A percentile compares a stretch with the other conserved stretches of the same genome.
phyloP scores from a whole-genome alignment of 2,888 invertebrate species.

The Dichetophora obliterata region DNA sequence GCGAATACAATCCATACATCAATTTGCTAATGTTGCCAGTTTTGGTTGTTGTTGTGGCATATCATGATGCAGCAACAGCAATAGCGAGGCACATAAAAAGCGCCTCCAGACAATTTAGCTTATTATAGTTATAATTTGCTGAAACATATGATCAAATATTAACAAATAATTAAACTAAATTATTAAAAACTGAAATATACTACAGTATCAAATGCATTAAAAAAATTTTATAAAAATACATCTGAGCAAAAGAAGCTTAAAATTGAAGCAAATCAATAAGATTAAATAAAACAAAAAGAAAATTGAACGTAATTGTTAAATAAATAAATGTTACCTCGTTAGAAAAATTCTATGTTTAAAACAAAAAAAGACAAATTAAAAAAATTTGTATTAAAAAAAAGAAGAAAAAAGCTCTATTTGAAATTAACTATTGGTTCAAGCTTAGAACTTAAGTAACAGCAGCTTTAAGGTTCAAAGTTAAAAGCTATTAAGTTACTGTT shows the following conservation, averaged over 20 bases:
- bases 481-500: too few relatives aligned
- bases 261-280: background rate
- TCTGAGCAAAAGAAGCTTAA: background rate
- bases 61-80: conserved; percentile 12
- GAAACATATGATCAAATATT: background rate
- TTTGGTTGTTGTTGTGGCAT: conserved; percentile 53
- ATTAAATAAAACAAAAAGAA: background rate
- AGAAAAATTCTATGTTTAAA: conserved; percentile 16
- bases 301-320: conserved; percentile 11
- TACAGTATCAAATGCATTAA: background rate
- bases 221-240: conserved; percentile 1
- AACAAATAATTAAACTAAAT: background rate
- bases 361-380: background rate
- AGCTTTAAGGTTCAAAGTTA: background rate
- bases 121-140: conserved; percentile 22
- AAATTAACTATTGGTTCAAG: too few relatives aligned
- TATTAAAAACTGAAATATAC: background rate
- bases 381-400: background rate
- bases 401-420: too few relatives aligned
- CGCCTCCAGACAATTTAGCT: background rate
- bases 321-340: conserved; percentile 34
- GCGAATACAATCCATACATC: conserved; percentile 40
- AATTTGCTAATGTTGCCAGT: conserved; percentile 54
- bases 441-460: background rate
- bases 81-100: background rate